Evolutionary conservation across 2,113 vertebrate genomes (phyloP).

Genomic region (Lycaon pictus): DNA sequence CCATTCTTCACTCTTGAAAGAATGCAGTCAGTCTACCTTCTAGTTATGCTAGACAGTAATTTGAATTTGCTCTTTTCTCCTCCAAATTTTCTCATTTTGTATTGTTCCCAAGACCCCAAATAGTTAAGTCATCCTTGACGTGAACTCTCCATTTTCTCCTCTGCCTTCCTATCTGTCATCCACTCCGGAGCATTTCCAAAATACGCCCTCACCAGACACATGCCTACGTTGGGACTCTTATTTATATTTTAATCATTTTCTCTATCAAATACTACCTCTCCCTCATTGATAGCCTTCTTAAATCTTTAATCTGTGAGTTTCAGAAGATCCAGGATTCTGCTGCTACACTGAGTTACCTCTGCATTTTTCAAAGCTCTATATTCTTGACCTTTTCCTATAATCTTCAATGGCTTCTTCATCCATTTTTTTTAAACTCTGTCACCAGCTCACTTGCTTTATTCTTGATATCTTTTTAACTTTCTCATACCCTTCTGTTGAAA

Average conservation of each 20-base stretch:
- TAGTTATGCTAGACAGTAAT: neutral
- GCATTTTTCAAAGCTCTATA: constrained; percentile 54
- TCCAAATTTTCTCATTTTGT: neutral
- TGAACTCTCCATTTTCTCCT: neutral
- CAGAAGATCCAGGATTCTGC: neutral
- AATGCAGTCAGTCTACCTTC: neutral
- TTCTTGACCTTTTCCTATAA: constrained; percentile 55
- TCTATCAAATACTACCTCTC: constrained; percentile 31
- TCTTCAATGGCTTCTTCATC: constrained; percentile 15
- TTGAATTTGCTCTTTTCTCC: neutral
- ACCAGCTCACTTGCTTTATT: constrained; percentile 7
- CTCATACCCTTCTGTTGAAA: neutral
- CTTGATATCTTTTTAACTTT: neutral
- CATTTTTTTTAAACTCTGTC: neutral
- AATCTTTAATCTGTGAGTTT: constrained; percentile 68
- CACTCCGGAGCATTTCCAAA: neutral
- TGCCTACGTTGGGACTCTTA: constrained; percentile 1
- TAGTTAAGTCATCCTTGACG: neutral
- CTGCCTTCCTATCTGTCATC: neutral
- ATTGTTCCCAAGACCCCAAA: neutral
- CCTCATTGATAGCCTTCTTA: constrained; percentile 49
- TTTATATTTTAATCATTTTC: constrained; percentile 66
- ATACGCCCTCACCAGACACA: neutral
- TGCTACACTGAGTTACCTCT: neutral
- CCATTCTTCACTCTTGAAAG: constrained; percentile 7